Evolutionary conservation across 2,113 vertebrate genomes (phyloP).

Genomic region (Tor tambroides): DNA sequence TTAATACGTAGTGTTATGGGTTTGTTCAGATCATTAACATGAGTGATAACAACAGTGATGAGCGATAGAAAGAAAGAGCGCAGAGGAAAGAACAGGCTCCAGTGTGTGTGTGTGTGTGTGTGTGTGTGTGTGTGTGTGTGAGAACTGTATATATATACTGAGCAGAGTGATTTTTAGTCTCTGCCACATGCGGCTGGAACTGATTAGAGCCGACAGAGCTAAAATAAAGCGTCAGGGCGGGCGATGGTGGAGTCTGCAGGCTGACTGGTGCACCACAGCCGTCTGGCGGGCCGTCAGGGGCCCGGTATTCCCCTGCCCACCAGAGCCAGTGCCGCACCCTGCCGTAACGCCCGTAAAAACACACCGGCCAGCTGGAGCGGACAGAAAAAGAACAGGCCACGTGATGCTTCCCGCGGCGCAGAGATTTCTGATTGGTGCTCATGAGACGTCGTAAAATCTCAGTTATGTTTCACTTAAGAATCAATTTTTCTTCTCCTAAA

Average conservation of each 20-base stretch:
- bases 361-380: slow-evolving; percentile 36
- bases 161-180: slow-evolving; percentile 16
- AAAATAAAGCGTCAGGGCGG: slow-evolving; percentile 56
- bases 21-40: too few species aligned
- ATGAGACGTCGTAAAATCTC: not conserved
- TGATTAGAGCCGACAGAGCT: slow-evolving; percentile 60
- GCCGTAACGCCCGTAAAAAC: slow-evolving; percentile 19
- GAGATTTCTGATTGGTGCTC: not conserved
- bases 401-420: not conserved
- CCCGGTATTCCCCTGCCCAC: slow-evolving; percentile 51
- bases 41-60: too few species aligned
- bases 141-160: not conserved
- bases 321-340: slow-evolving; percentile 34
- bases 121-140: not conserved
- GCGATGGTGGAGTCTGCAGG: too few species aligned
- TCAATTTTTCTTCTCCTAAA: too few species aligned
- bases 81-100: too few species aligned
- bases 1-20: too few species aligned
- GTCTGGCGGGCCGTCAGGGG: slow-evolving; percentile 47
- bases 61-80: too few species aligned
- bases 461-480: not conserved
- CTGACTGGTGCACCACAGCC: slow-evolving; percentile 48
- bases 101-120: too few species aligned
- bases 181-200: slow-evolving; percentile 55
- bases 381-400: not conserved